Evolutionary conservation across 37 sponge, comb jelly and placozoan species (phyloP).

Genomic region (Chondrosia reniformis): DNA sequence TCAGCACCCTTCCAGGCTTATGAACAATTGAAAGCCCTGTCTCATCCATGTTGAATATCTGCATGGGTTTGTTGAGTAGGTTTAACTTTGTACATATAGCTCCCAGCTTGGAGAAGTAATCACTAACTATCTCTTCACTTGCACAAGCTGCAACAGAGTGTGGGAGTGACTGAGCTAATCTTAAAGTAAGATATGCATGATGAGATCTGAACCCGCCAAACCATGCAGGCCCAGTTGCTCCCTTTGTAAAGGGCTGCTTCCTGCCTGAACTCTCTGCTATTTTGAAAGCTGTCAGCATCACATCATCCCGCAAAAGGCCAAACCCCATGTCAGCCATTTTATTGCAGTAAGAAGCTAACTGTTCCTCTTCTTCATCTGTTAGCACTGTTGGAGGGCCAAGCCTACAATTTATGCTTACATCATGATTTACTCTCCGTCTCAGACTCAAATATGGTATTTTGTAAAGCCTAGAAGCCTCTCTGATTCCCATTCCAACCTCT

Average conservation of each 20-base stretch:
- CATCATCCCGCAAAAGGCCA: neutral
- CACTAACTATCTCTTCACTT: slow-evolving; percentile 26
- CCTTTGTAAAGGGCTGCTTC: neutral
- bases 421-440: neutral
- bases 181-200: slow-evolving; percentile 21
- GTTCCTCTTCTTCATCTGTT: neutral
- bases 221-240: slow-evolving; percentile 40
- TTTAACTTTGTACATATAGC: slow-evolving; percentile 28
- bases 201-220: slow-evolving; percentile 37
- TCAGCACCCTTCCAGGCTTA: slow-evolving; percentile 27
- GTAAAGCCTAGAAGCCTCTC: neutral
- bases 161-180: slow-evolving; percentile 17
- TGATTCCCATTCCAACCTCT: neutral
- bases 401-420: neutral
- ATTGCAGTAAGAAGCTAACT: neutral
- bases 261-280: neutral
- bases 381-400: neutral
- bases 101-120: slow-evolving; percentile 38
- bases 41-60: slow-evolving; percentile 39
- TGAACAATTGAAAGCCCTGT: slow-evolving; percentile 31
- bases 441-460: neutral
- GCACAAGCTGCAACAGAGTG: slow-evolving; percentile 6
- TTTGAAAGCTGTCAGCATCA: neutral
- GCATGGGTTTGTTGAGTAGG: slow-evolving; percentile 38
- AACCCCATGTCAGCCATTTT: neutral